Base-by-base conservation (phyloP, 64 coral and sea anemone genomes). In the Catalaphyllia jardinei region DNA sequence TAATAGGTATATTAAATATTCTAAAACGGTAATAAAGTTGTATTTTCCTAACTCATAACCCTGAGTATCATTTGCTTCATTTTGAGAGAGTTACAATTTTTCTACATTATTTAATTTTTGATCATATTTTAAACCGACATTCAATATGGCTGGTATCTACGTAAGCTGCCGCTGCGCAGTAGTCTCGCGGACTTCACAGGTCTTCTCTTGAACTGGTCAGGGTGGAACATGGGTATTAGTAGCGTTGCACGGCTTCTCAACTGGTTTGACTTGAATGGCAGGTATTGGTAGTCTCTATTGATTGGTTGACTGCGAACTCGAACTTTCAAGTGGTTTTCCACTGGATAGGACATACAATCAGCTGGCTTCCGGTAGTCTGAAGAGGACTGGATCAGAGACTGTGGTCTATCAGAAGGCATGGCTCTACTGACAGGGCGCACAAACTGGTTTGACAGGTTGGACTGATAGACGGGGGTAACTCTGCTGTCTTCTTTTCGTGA, bases 381-480 rank as follows among this genome's bases (percentile, higher is more conserved):
- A 82, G 20, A 17, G 18, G 79, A 24, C 20, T 22, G 29, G 60
- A 18, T 60, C 19, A 11, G 28, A 39, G 22, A 39, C 79, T 30
- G 60, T 9, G 20, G 79, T 65, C 59, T 35, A 17, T 30, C 22
- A 29, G 51, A 3, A 13, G 0, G 24, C 24, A 50, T 1, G 15
- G 0, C 29, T 51, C 52, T 29, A 0, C 27, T 25, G n/a, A 24
- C 50, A 57, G 54, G 54, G 57, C 54, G 10, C 60, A 31, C 79
- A 82, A 82, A 82, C 31, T 39, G 60, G 79, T 82, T 64, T 65
- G 79, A 65, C 59, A 2, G 60, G 79, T 6, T 82, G 18, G 59
- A 38, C 60, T 82, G 79, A n/a, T 22, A 42, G 31, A 24, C 60
- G 29, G 79, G 20, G 8, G 18, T 0, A 8, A 64, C 10, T 9